Percentiles rank a stretch among this genome's conserved stretches.
phyloP scores from a whole-genome alignment of 2,888 invertebrate species.

The Drosophila putrida region DNA sequence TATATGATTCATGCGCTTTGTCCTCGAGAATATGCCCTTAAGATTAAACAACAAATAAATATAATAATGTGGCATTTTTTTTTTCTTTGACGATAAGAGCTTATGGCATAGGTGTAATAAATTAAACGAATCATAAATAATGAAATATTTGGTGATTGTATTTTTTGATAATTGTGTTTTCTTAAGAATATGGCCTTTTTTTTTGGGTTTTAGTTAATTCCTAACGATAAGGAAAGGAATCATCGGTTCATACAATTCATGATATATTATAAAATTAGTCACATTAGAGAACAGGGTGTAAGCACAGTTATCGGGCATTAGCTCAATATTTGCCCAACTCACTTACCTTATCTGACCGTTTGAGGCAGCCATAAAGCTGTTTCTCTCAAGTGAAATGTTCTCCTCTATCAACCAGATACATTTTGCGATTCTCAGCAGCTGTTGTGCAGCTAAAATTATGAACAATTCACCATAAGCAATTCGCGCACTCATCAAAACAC shows the following conservation, averaged over 20 bases:
- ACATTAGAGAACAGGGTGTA: conserved; percentile 18
- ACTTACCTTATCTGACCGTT: conserved; percentile 31
- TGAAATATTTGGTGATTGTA: conserved; percentile 28
- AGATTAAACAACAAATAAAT: conserved; percentile 37
- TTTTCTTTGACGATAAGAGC: conserved; percentile 23
- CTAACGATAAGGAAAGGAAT: background rate
- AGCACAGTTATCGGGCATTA: conserved; percentile 37
- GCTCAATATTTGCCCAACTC: conserved; percentile 41
- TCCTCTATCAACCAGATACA: conserved; percentile 23
- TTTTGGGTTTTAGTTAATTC: background rate
- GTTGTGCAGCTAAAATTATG: conserved; percentile 24
- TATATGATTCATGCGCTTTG: conserved; percentile 19
- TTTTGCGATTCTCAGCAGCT: conserved; percentile 39
- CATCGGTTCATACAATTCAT: conserved; percentile 1
- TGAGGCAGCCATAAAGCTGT: conserved; percentile 3
- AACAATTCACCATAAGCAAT: conserved; percentile 20
- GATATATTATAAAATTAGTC: conserved; percentile 9
- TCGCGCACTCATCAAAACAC: conserved; percentile 48
- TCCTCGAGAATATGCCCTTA: conserved; percentile 14
- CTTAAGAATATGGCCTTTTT: background rate
- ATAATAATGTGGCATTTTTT: conserved; percentile 18
- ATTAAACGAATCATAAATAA: conserved; percentile 35
- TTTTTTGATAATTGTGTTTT: background rate
- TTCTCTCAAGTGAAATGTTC: background rate
- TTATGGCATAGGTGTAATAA: conserved; percentile 16